phyloP scores from a whole-genome alignment of 2,113 vertebrate species.

The Carassius carassius region DNA sequence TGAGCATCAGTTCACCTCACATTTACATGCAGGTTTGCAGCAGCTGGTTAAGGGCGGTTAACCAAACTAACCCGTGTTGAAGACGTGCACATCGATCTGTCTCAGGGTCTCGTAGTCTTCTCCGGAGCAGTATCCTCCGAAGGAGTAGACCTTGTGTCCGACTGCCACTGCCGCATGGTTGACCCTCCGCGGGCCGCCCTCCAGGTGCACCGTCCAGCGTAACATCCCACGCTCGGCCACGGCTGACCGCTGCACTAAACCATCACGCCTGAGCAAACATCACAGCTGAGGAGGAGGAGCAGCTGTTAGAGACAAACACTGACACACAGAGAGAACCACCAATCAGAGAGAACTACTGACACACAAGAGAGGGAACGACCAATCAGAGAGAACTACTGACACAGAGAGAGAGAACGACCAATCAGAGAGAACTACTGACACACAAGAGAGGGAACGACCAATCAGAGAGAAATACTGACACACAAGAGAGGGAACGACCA shows the following conservation, averaged over 20 bases:
- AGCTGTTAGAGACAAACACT: not conserved
- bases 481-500: too few species aligned
- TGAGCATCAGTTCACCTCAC: too few species aligned
- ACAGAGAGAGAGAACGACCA: too few species aligned
- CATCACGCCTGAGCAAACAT: not conserved
- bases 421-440: too few species aligned
- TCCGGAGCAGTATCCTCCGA: slow-evolving; percentile 97
- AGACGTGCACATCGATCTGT: slow-evolving; percentile 89
- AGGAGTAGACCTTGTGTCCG: slow-evolving; percentile 95
- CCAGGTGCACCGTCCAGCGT: slow-evolving; percentile 97
- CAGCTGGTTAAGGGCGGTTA: too few species aligned
- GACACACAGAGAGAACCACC: too few species aligned
- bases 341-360: too few species aligned
- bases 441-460: too few species aligned
- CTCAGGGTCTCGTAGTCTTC: slow-evolving; percentile 97
- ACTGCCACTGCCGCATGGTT: slow-evolving; percentile 98
- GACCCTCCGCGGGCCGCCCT: slow-evolving; percentile 97
- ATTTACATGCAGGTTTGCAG: slow-evolving; percentile 45
- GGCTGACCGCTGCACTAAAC: slow-evolving; percentile 42
- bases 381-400: too few species aligned
- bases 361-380: too few species aligned
- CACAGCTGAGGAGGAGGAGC: not conserved
- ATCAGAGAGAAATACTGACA: too few species aligned
- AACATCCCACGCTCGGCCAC: slow-evolving; percentile 84
- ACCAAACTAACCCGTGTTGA: slow-evolving; percentile 80